These are phyloP conservation scores for Pangasius macronema DNA, from an alignment of 2,797 vertebrate genomes.

Conservation along the genomic window DNA sequence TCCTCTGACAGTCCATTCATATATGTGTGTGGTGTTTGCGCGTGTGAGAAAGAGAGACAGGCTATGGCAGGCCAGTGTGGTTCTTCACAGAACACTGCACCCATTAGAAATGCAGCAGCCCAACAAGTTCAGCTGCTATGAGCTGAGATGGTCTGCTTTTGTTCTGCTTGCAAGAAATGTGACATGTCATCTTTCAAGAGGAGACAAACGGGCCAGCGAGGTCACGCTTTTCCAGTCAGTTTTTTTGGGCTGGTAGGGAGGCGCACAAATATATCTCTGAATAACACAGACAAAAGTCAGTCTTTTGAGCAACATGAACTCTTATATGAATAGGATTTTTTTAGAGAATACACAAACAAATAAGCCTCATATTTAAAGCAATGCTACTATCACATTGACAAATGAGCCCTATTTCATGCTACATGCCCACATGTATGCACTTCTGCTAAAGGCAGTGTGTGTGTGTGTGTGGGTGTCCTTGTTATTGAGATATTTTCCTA, in stretches of 20 bases:
- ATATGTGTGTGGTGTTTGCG: conserved; percentile 33
- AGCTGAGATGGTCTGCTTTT: conserved; percentile 70
- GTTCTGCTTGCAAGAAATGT: conserved; percentile 57
- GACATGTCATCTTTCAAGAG: conserved; percentile 69
- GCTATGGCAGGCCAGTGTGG: conserved; percentile 62
- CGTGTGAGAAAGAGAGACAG: conserved; percentile 65
- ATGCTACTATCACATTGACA: not conserved
- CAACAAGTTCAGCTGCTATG: conserved; percentile 70
- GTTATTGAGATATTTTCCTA: conserved; percentile 46
- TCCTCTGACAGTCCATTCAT: conserved; percentile 69
- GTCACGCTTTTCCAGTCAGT: conserved; percentile 26
- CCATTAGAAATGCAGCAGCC: conserved; percentile 75
- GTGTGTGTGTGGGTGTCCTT: not conserved
- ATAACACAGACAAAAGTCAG: conserved; percentile 1
- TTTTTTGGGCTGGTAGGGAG: conserved; percentile 15
- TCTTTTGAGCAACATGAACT: not conserved
- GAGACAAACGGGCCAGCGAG: conserved; percentile 42
- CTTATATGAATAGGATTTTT: not conserved
- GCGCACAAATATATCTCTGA: not conserved
- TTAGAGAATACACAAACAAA: not conserved
- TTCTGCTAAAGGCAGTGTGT: conserved; percentile 3
- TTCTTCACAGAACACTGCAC: conserved; percentile 64
- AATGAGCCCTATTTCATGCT: conserved; percentile 7
- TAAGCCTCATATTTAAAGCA: conserved; percentile 2
- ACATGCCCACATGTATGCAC: not conserved